Percentiles rank a stretch among this genome's conserved stretches.
Conservation (phyloP, 2,888 invertebrate genomes). For the Limnephilus marmoratus region DNA sequence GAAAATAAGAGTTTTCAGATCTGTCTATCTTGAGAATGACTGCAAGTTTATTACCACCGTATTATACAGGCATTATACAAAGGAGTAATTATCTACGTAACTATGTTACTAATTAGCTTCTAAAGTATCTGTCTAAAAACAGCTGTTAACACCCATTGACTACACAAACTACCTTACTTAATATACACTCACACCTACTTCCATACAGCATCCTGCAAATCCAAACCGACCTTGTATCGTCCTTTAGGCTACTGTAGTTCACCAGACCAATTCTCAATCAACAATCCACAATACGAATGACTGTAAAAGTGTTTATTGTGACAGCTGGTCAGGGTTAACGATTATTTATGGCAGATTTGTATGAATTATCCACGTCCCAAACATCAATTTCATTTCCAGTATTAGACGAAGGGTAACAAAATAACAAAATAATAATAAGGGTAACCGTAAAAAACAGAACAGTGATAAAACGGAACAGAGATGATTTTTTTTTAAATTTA, state of each 20-base stretch:
- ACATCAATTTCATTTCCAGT: not conserved
- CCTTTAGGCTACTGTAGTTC: not conserved
- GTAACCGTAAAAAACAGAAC: no score
- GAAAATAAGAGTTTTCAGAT: no score
- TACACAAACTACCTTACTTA: not conserved
- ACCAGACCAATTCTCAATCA: not conserved
- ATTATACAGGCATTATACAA: not conserved
- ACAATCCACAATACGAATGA: not conserved
- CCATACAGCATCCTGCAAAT: not conserved
- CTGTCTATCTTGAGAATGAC: no score
- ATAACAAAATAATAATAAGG: no score
- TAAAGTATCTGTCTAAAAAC: not conserved
- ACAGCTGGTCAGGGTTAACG: slow-evolving; percentile 8
- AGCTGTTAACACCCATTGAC: not conserved
- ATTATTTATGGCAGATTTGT: slow-evolving; percentile 10
- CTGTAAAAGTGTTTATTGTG: not conserved
- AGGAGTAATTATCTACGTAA: not conserved
- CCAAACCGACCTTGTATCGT: not conserved
- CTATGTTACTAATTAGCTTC: not conserved
- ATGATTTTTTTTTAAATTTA: no score
- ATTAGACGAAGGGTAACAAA: not conserved
- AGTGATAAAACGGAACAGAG: no score
- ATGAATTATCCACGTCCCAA: not conserved
- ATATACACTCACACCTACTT: not conserved
- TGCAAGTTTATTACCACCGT: not conserved